These are phyloP conservation scores for Callithrix jacchus DNA, from an alignment of 2,113 vertebrate genomes.

Conservation along the genomic window DNA sequence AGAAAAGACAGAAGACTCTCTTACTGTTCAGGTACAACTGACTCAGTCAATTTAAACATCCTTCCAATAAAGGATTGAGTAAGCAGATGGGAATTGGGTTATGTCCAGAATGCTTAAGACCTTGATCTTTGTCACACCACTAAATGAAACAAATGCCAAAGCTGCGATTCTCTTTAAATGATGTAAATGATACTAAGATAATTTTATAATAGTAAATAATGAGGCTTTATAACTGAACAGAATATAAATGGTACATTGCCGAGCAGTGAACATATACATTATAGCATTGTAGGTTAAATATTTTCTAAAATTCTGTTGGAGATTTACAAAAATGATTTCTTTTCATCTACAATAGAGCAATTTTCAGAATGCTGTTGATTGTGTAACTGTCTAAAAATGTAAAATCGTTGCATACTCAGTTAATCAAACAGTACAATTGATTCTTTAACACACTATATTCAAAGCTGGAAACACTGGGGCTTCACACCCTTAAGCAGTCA, in stretches of 20 bases:
- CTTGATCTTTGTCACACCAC: slow-evolving; percentile 21
- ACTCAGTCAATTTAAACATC: slow-evolving; percentile 49
- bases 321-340: neutral
- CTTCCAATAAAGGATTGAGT: slow-evolving; percentile 35
- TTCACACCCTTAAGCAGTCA: slow-evolving; percentile 47
- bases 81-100: slow-evolving; percentile 27
- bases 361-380: slow-evolving; percentile 35
- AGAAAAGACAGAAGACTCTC: slow-evolving; percentile 40
- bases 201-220: slow-evolving; percentile 43
- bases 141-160: slow-evolving; percentile 36
- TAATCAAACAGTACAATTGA: slow-evolving; percentile 52
- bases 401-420: slow-evolving; percentile 12
- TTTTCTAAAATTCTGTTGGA: slow-evolving; percentile 2
- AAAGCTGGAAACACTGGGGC: slow-evolving; percentile 28
- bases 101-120: slow-evolving; percentile 44
- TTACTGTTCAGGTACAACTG: slow-evolving; percentile 17
- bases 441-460: slow-evolving; percentile 52
- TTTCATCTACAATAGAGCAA: neutral
- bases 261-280: neutral
- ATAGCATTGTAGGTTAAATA: neutral
- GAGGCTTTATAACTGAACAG: neutral
- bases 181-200: slow-evolving; percentile 28
- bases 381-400: slow-evolving; percentile 45
- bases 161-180: slow-evolving; percentile 1
- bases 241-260: slow-evolving; percentile 1